A percentile compares a stretch with the other conserved stretches of the same genome.
Conservation (phyloP, 2,797 vertebrate species). For the Semaprochilodus insignis region DNA sequence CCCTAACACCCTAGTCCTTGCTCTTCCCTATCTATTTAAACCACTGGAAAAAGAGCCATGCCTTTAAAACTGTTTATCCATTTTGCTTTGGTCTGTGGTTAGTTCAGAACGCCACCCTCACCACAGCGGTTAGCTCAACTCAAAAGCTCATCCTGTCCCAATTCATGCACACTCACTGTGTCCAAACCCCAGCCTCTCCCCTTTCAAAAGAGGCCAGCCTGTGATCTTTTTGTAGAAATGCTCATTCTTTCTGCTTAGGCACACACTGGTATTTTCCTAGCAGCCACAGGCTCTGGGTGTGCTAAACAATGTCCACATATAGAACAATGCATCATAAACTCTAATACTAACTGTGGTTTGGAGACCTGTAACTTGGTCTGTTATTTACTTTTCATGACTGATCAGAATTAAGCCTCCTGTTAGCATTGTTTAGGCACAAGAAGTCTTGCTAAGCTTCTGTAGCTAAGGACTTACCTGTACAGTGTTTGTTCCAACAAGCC, state of each 20-base stretch:
- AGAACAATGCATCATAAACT: slow-evolving; percentile 22
- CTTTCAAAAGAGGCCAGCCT: slow-evolving; percentile 45
- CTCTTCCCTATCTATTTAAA: slow-evolving; percentile 57
- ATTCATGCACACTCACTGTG: slow-evolving; percentile 56
- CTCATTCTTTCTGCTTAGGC: slow-evolving; percentile 35
- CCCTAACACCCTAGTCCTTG: slow-evolving; percentile 35
- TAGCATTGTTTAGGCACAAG: not conserved
- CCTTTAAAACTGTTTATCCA: slow-evolving; percentile 69
- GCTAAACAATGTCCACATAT: slow-evolving; percentile 28
- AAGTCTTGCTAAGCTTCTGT: not conserved
- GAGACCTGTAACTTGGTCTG: not conserved
- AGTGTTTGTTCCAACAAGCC: not conserved
- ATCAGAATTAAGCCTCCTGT: not conserved
- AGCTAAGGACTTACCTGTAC: not conserved
- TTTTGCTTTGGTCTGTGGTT: slow-evolving; percentile 61
- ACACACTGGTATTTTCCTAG: slow-evolving; percentile 14
- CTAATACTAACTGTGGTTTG: slow-evolving; percentile 25
- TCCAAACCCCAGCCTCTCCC: slow-evolving; percentile 64
- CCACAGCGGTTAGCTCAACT: slow-evolving; percentile 61
- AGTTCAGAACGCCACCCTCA: slow-evolving; percentile 59
- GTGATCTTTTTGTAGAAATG: slow-evolving; percentile 37
- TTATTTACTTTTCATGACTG: slow-evolving; percentile 2
- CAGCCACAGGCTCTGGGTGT: slow-evolving; percentile 9
- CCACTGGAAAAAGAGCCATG: slow-evolving; percentile 54
- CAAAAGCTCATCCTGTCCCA: slow-evolving; percentile 63